Conservation (phyloP, 2,113 vertebrate genomes). For the Mesoclemmys tuberculata region DNA sequence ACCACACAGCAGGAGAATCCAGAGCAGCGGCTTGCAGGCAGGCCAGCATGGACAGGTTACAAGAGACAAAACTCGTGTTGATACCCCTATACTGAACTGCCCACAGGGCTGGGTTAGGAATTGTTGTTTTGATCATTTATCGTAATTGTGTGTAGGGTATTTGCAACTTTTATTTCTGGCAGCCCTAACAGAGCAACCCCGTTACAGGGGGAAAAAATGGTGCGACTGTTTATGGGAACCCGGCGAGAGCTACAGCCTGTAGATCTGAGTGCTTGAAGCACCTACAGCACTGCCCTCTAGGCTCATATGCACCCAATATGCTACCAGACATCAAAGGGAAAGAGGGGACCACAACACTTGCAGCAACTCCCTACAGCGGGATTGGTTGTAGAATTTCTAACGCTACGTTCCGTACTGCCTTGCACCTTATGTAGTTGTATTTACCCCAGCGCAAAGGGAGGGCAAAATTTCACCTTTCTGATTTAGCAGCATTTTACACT, state of each 20-base stretch:
- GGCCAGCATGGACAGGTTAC: not conserved
- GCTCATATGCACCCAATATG: not conserved
- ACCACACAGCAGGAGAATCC: not conserved
- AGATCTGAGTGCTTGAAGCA: fast-evolving
- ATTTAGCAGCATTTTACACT: not conserved
- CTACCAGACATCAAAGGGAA: fast-evolving
- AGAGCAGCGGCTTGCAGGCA: not conserved
- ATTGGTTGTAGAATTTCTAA: fast-evolving
- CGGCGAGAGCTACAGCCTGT: not conserved
- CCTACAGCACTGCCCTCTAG: not conserved
- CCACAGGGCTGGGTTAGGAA: not conserved
- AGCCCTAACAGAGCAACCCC: not conserved
- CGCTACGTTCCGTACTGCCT: not conserved
- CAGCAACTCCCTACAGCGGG: not conserved
- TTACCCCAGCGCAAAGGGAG: not conserved
- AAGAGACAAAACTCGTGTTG: not conserved
- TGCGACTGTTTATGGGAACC: not conserved
- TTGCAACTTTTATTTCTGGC: not conserved
- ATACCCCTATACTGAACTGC: not conserved
- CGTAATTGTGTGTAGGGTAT: not conserved
- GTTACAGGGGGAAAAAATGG: not conserved
- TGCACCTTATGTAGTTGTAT: not conserved
- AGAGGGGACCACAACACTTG: not conserved
- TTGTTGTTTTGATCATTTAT: not conserved
- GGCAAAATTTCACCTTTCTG: not conserved